Conservation (phyloP, 2,888 invertebrate genomes). For the Chalcosyrphus nemorum region DNA sequence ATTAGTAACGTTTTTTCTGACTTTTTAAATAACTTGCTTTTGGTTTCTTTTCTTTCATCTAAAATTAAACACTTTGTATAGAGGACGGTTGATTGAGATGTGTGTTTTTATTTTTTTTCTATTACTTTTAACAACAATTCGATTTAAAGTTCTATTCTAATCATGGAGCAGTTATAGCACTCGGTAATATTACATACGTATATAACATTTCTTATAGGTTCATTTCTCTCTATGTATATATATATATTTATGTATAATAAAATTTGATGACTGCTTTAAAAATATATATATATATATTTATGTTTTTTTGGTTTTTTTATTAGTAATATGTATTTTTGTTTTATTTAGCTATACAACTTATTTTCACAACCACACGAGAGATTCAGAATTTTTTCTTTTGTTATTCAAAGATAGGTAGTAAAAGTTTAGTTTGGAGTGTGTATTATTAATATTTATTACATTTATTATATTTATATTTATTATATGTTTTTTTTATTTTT, state of each 20-base stretch:
- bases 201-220: constrained; percentile 71
- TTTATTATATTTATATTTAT: constrained; percentile 56
- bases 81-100: constrained; percentile 75
- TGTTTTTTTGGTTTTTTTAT: constrained; percentile 38
- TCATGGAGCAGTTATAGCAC: constrained; percentile 72
- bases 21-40: constrained; percentile 64
- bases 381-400: constrained; percentile 71
- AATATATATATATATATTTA: constrained; percentile 62
- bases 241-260: constrained; percentile 72
- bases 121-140: constrained; percentile 67
- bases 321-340: constrained; percentile 64
- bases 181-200: constrained; percentile 70
- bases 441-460: constrained; percentile 45
- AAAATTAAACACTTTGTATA: constrained; percentile 74
- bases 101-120: constrained; percentile 54
- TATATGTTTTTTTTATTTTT: constrained; percentile 39
- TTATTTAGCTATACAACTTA: constrained; percentile 71
- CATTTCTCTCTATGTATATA: constrained; percentile 63
- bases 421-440: constrained; percentile 71
- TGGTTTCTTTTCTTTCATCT: constrained; percentile 36
- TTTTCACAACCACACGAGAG: constrained; percentile 76
- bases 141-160: constrained; percentile 69
- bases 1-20: constrained; percentile 62
- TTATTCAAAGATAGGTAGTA: constrained; percentile 70
- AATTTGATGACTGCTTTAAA: constrained; percentile 71